A percentile compares a stretch with the other conserved stretches of the same genome.
These are phyloP conservation scores for Thaleichthys pacificus DNA, from an alignment of 2,797 vertebrate genomes.

Conservation along the genomic window DNA sequence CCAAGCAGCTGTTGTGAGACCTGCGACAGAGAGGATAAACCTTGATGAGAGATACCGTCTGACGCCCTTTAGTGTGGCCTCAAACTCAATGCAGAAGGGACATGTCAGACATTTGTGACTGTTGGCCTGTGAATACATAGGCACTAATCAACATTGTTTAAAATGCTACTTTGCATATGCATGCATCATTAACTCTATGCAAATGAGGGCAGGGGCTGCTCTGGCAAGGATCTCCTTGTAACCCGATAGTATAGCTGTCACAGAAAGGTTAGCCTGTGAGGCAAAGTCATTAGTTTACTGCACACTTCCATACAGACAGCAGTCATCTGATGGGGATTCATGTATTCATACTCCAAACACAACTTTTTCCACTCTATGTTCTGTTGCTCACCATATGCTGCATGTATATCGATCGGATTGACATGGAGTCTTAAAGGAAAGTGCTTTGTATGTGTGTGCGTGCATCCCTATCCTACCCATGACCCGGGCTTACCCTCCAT, in stretches of 20 bases:
- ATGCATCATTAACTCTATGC: constrained; percentile 79
- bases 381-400: not conserved
- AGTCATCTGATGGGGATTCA: constrained; percentile 55
- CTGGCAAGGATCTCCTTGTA: constrained; percentile 70
- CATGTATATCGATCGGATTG: not conserved
- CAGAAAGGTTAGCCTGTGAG: constrained; percentile 69
- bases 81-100: constrained; percentile 74
- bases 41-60: constrained; percentile 49
- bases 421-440: not conserved
- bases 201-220: constrained; percentile 68
- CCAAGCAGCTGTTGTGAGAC: constrained; percentile 48
- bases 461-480: constrained; percentile 15
- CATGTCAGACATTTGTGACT: constrained; percentile 78
- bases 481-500: constrained; percentile 36
- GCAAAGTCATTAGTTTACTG: constrained; percentile 66
- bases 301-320: constrained; percentile 48
- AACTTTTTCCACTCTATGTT: constrained; percentile 34
- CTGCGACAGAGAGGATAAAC: constrained; percentile 60
- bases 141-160: constrained; percentile 79
- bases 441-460: not conserved
- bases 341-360: not conserved
- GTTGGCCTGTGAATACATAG: constrained; percentile 80
- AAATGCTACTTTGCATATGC: constrained; percentile 80
- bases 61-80: constrained; percentile 69
- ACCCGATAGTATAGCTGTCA: constrained; percentile 72